Base-by-base conservation (phyloP, 2,888 invertebrate genomes). In the Stenchaetothrips biformis region DNA sequence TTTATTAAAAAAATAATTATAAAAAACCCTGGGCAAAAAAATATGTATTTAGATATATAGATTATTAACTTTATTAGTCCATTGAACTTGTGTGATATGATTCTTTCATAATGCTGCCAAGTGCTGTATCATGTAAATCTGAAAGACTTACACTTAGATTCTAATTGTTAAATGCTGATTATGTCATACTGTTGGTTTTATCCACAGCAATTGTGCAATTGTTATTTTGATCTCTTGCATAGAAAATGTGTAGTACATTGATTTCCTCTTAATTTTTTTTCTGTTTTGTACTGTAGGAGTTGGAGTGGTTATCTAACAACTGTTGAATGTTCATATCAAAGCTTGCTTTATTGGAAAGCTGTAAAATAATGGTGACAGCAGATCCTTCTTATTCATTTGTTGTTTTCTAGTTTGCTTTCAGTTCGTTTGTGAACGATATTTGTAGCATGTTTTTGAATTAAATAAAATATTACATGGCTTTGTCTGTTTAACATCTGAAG, bases 1-100 rank as follows among this genome's bases (percentile, higher is more conserved):
- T 67, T 67, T 67, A n/a, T n/a, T 7, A 67, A 67, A 67, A 37
- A 37, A 37, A 37, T 37, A 37, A 37, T 37, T 37, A 37, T 2
- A 37, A 37, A 37, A 37, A 37, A 37, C n/a, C n/a, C n/a, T n/a
- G n/a, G n/a, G n/a, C 37, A 37, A 37, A 37, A 37, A 37, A n/a
- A 18, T 67, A 67, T 67, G 67, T 67, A 67, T 21, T n/a, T 67
- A n/a, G 21, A 0, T 67, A 21, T 67, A 67, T 67, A 67, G 67
- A n/a, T 67, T 0, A 67, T 67, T 67, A 67, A 67, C 67, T 21
- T 4, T 67, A 21, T 67, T 67, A 67, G 67, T 67, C 67, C 67
- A 67, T n/a, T 67, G 67, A 67, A 67, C 37, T 67, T n/a, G 67
- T 67, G 67, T 67, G 67, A 67, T 67, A 67, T 67, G 21, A 67